Percentiles rank a stretch among this genome's conserved stretches.
Evolutionary conservation across 2,888 invertebrate species (phyloP).

Genomic region (Sialis fuliginosa): DNA sequence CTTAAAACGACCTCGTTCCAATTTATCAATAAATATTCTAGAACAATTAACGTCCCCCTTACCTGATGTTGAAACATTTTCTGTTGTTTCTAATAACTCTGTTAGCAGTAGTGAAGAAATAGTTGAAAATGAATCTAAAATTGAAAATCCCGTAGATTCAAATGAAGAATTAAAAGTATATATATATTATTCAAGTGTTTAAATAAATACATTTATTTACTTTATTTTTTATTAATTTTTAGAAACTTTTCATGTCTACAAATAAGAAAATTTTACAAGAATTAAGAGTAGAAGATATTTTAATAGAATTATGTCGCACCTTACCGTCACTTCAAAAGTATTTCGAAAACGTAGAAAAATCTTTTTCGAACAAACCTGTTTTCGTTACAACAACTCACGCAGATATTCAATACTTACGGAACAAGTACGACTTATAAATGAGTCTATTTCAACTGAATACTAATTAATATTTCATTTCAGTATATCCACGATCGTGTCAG

Average conservation of each 20-base stretch:
- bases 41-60: conserved; percentile 55
- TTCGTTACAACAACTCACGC: conserved; percentile 47
- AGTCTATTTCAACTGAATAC: not conserved
- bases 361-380: conserved; percentile 45
- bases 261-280: conserved; percentile 65
- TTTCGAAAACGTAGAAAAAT: conserved; percentile 40
- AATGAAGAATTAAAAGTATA: conserved; percentile 25
- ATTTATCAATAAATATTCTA: conserved; percentile 51
- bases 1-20: conserved; percentile 40
- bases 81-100: conserved; percentile 17
- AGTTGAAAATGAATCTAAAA: conserved; percentile 26
- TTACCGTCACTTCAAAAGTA: conserved; percentile 51
- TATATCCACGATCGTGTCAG: conserved; percentile 62
- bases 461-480: conserved; percentile 22
- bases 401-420: conserved; percentile 56
- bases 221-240: conserved; percentile 14
- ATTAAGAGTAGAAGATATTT: conserved; percentile 62
- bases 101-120: conserved; percentile 27
- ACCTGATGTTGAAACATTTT: conserved; percentile 29
- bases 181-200: conserved; percentile 1
- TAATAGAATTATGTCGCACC: conserved; percentile 65
- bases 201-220: not conserved
- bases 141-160: conserved; percentile 25
- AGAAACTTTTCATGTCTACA: conserved; percentile 63
- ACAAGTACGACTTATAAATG: conserved; percentile 25